Conservation (phyloP, 1,140 invertebrate species). For the Cydia splendana region DNA sequence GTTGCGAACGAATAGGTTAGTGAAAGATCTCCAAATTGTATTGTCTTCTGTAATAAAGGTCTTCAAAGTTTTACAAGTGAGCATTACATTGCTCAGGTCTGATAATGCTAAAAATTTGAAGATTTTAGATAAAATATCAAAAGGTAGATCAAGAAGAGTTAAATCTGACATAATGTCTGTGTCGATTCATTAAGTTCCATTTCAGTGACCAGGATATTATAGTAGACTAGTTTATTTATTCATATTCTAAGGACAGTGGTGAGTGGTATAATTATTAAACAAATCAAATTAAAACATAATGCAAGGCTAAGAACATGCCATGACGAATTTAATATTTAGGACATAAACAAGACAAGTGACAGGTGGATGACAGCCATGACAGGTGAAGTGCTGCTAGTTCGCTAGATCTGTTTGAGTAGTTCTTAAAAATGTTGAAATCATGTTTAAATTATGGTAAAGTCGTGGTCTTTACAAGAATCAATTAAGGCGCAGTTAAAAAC, state of each 20-base stretch:
- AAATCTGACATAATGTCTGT: constrained; percentile 16
- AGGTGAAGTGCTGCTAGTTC: background rate
- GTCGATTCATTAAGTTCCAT: background rate
- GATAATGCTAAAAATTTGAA: constrained; percentile 48
- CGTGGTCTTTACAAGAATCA: no score
- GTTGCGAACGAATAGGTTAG: constrained; percentile 47
- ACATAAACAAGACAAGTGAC: no score
- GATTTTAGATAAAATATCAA: constrained; percentile 64
- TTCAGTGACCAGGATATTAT: background rate
- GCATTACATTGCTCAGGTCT: constrained; percentile 63
- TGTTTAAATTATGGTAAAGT: background rate
- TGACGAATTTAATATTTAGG: no score
- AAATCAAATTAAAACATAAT: background rate
- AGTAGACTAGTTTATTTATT: background rate
- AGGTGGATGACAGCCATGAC: no score
- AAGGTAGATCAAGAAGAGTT: constrained; percentile 50
- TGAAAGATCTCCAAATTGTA: constrained; percentile 53
- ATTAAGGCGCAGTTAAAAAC: no score
- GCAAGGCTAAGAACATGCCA: background rate
- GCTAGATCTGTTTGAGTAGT: background rate
- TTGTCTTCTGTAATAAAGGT: constrained; percentile 56
- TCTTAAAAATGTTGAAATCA: background rate
- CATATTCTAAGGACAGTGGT: background rate
- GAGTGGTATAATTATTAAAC: background rate
- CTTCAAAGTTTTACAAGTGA: constrained; percentile 59